Conservation (phyloP, 1,140 invertebrate species). For the Coptotermes formosanus region DNA sequence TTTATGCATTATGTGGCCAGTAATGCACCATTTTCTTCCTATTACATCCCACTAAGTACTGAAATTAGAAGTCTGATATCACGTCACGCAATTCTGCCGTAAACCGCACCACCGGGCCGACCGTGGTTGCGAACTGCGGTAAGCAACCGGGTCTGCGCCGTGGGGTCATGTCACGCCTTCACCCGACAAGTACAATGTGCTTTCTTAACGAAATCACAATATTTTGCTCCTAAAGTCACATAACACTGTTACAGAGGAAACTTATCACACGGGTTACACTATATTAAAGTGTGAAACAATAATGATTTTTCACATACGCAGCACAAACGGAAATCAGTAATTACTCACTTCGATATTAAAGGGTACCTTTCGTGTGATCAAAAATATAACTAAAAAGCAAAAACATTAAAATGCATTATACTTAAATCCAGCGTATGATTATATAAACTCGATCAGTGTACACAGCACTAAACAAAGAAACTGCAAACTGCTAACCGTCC, state of each 20-base stretch:
- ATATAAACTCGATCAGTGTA: background rate
- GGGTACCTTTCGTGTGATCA: background rate
- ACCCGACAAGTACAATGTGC: background rate
- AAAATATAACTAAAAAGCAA: background rate
- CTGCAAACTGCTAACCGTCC: background rate
- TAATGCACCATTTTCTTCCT: no score
- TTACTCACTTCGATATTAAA: background rate
- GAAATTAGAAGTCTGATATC: background rate
- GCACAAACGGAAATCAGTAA: background rate
- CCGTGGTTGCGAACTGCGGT: conserved; percentile 36
- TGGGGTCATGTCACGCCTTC: background rate
- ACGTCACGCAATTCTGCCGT: background rate
- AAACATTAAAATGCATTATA: background rate
- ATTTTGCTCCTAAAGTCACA: background rate
- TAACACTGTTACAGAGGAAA: background rate
- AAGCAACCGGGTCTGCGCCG: background rate
- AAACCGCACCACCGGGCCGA: background rate
- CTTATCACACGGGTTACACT: no score
- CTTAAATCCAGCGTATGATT: background rate
- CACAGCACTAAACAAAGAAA: background rate
- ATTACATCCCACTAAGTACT: background rate
- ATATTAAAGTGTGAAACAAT: no score
- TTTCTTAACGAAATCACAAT: background rate
- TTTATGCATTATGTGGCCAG: no score
- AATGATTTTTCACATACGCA: background rate